Percentiles rank a stretch among this genome's conserved stretches.
phyloP scores from a whole-genome alignment of 1,140 invertebrate genomes.

The Heliconius hewitsoni region DNA sequence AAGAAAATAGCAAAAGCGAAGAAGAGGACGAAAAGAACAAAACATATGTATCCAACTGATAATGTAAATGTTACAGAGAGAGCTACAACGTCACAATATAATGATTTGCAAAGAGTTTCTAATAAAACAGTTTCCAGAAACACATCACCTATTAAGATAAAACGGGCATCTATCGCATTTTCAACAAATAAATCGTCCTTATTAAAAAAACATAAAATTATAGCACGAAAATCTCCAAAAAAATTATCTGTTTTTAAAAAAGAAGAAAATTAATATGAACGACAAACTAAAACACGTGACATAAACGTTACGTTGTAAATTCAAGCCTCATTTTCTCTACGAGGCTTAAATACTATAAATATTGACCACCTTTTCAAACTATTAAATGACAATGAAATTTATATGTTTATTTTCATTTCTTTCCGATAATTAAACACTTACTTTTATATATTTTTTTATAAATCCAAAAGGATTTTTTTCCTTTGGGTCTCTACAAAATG shows the following conservation, averaged over 20 bases:
- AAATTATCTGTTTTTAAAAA: not conserved
- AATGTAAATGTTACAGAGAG: not conserved
- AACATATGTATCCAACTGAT: slow-evolving; percentile 37
- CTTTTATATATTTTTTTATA: too few species aligned
- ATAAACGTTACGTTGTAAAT: not conserved
- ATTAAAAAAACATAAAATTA: not conserved
- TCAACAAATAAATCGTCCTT: slow-evolving; percentile 9
- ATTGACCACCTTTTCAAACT: too few species aligned
- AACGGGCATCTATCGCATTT: slow-evolving; percentile 22
- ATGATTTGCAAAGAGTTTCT: slow-evolving; percentile 1
- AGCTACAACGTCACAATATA: slow-evolving; percentile 23
- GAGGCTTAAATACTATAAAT: too few species aligned
- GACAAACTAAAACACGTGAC: not conserved
- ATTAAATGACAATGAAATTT: too few species aligned
- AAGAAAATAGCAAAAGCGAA: slow-evolving; percentile 38
- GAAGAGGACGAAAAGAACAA: slow-evolving; percentile 42
- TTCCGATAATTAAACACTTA: too few species aligned
- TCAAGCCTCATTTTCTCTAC: too few species aligned
- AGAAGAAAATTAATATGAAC: not conserved
- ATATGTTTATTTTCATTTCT: too few species aligned
- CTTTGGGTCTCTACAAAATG: too few species aligned
- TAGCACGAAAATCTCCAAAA: not conserved
- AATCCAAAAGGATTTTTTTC: too few species aligned
- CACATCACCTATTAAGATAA: slow-evolving; percentile 40
- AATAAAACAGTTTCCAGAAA: slow-evolving; percentile 38